Conservation (phyloP, 37 sponge, comb jelly and placozoan species). For the Sycon ciliatum region DNA sequence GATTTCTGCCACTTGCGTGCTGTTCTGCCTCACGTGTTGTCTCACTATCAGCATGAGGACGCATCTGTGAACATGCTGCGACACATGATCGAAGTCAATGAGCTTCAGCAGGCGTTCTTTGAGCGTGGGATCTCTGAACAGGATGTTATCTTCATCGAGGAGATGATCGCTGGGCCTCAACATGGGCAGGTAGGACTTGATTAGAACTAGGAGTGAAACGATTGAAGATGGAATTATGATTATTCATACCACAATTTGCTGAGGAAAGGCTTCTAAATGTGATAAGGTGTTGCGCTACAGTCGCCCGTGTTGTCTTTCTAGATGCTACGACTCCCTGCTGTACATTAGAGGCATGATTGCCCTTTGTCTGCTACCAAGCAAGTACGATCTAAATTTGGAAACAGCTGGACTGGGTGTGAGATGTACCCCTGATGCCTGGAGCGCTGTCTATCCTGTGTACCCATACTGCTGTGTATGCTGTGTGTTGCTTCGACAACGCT, state of each 20-base stretch:
- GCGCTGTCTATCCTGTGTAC: no score
- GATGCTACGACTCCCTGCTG: no score
- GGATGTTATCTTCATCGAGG: slow-evolving; percentile 78
- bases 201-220: background rate
- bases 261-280: no score
- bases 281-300: no score
- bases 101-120: slow-evolving; percentile 35
- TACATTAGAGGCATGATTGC: no score
- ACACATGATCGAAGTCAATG: slow-evolving; percentile 56
- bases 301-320: no score
- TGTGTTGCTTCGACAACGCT: background rate
- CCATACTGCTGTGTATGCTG: no score
- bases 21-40: background rate
- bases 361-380: no score
- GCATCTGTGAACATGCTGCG: slow-evolving; percentile 82
- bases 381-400: no score
- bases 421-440: no score
- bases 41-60: slow-evolving; percentile 63
- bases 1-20: background rate
- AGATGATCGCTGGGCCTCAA: slow-evolving; percentile 67
- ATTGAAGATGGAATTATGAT: background rate
- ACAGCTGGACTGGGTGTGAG: no score
- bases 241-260: no score
- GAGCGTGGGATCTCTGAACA: slow-evolving; percentile 44
- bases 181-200: slow-evolving; percentile 6